phyloP scores from a whole-genome alignment of 2,888 invertebrate genomes.

The Homarus gammarus region DNA sequence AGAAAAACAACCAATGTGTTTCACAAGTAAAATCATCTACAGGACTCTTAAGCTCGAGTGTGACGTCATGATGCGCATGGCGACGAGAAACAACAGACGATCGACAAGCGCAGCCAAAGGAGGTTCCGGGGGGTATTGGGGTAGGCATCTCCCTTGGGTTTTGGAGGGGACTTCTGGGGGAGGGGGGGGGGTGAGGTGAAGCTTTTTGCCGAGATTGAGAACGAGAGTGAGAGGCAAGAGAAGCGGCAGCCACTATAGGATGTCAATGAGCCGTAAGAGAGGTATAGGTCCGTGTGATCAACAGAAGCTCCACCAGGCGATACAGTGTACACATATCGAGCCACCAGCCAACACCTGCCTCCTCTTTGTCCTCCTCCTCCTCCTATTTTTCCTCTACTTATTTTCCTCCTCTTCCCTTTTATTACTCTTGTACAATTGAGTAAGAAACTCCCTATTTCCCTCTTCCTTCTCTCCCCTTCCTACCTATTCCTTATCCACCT shows the following conservation, averaged over 20 bases:
- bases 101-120: not conserved
- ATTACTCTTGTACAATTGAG: no score
- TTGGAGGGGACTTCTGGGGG: no score
- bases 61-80: not conserved
- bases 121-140: not conserved
- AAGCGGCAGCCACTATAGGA: not conserved
- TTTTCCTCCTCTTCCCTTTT: no score
- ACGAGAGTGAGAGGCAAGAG: not conserved
- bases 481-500: no score
- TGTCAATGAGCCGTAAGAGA: not conserved
- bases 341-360: not conserved
- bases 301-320: not conserved
- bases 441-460: no score
- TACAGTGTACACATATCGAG: no score
- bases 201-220: not conserved
- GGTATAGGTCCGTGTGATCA: not conserved
- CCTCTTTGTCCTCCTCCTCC: not conserved
- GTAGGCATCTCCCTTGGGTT: no score
- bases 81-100: not conserved
- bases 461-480: no score
- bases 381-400: not conserved
- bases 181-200: no score
- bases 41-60: slow-evolving; percentile 14
- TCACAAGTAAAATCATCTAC: slow-evolving; percentile 2
- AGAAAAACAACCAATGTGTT: not conserved